These are phyloP conservation scores for Atlantisia rogersi DNA, from an alignment of 2,113 vertebrate species.

Conservation along the genomic window DNA sequence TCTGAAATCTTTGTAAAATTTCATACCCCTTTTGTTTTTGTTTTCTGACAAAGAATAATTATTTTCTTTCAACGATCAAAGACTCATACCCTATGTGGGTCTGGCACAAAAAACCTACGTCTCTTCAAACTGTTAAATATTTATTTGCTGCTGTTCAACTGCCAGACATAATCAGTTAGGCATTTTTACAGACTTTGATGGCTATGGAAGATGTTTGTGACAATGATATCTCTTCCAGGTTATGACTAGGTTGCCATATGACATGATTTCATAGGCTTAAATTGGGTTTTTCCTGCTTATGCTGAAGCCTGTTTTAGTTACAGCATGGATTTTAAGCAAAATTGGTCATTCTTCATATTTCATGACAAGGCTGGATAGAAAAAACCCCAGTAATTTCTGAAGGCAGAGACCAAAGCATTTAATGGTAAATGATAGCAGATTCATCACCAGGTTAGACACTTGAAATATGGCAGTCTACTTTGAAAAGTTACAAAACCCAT, in stretches of 20 bases:
- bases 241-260: slow-evolving; percentile 32
- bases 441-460: slow-evolving; percentile 34
- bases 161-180: neutral
- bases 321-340: neutral
- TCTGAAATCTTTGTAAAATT: neutral
- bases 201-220: neutral
- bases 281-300: slow-evolving; percentile 2
- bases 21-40: rapidly evolving
- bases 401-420: slow-evolving; percentile 62
- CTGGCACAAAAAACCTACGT: neutral
- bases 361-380: neutral
- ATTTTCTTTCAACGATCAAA: neutral
- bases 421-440: slow-evolving; percentile 71
- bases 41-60: neutral
- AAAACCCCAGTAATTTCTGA: slow-evolving; percentile 26
- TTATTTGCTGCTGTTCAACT: neutral
- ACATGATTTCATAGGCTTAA: slow-evolving; percentile 48
- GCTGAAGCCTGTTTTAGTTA: neutral
- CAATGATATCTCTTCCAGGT: neutral
- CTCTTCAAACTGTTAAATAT: neutral
- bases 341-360: neutral
- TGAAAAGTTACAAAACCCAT: slow-evolving; percentile 63
- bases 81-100: neutral
- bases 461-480: slow-evolving; percentile 69
- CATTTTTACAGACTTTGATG: neutral